Percentiles rank a stretch among this genome's conserved stretches.
Evolutionary conservation across 2,888 invertebrate genomes (phyloP).

Genomic region (Caradrina kadenii): DNA sequence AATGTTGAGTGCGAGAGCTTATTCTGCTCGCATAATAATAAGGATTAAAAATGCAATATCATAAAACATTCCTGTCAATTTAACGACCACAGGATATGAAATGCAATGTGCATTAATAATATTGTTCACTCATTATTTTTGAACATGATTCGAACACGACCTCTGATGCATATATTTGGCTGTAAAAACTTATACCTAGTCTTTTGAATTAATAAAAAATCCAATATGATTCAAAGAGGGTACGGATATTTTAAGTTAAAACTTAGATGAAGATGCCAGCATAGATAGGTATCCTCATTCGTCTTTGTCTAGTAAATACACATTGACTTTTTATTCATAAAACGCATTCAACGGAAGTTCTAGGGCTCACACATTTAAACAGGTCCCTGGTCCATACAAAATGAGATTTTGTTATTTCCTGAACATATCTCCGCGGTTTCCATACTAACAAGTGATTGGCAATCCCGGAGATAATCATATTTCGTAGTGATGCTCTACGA

Average conservation of each 20-base stretch:
- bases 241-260: no score
- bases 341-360: slow-evolving; percentile 16
- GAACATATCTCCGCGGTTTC: slow-evolving; percentile 32
- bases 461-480: slow-evolving; percentile 43
- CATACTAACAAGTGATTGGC: slow-evolving; percentile 55
- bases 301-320: no score
- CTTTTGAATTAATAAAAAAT: no score
- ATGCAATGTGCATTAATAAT: slow-evolving; percentile 36
- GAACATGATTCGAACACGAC: slow-evolving; percentile 3
- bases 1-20: slow-evolving; percentile 23
- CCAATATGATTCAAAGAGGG: no score
- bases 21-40: slow-evolving; percentile 35
- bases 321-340: slow-evolving; percentile 18
- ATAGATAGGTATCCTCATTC: no score
- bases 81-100: slow-evolving; percentile 39
- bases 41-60: slow-evolving; percentile 50
- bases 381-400: slow-evolving; percentile 5
- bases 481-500: slow-evolving; percentile 33
- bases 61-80: slow-evolving; percentile 39
- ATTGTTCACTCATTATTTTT: slow-evolving; percentile 20
- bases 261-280: no score
- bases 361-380: slow-evolving; percentile 12
- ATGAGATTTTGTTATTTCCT: slow-evolving; percentile 11
- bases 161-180: not conserved
- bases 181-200: not conserved